Evolutionary conservation across 92 coral and sea anemone genomes (phyloP).

Genomic region (Actinernus sp.): DNA sequence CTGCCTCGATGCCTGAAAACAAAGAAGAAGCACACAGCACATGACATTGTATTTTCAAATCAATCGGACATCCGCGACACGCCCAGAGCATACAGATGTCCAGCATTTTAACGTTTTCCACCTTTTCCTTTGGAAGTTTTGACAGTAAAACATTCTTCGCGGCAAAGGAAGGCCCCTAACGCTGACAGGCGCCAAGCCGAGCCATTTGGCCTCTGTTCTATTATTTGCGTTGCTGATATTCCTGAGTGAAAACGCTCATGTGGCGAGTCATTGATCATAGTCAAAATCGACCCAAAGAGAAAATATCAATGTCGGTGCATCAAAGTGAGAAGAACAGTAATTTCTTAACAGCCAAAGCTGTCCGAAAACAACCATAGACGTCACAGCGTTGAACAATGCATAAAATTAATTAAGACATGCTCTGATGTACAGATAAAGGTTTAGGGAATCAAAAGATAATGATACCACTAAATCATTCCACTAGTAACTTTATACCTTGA

Average conservation of each 20-base stretch:
- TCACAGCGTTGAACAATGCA: constrained; percentile 60
- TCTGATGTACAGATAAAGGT: constrained; percentile 44
- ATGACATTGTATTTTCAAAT: constrained; percentile 1
- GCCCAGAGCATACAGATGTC: constrained; percentile 3
- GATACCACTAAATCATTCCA: constrained; percentile 1
- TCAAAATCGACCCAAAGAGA: not conserved
- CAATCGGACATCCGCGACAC: constrained; percentile 35
- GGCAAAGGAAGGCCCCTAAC: not conserved
- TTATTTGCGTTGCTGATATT: constrained; percentile 13
- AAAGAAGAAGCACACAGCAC: too few relatives aligned
- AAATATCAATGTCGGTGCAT: constrained; percentile 3
- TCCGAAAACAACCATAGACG: constrained; percentile 12
- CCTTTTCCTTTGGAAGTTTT: not conserved
- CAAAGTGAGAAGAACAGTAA: not conserved
- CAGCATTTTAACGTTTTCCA: not conserved
- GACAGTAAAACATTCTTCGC: not conserved
- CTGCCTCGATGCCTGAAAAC: too few relatives aligned
- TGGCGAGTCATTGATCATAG: not conserved
- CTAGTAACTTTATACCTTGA: constrained; percentile 12
- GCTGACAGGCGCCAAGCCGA: constrained; percentile 35
- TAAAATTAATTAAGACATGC: constrained; percentile 87
- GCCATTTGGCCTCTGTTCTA: constrained; percentile 9
- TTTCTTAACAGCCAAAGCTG: too few relatives aligned
- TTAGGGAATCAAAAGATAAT: constrained; percentile 34
- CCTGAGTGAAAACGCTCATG: constrained; percentile 21